Evolutionary conservation across 1,140 invertebrate species (phyloP).

Genomic region (Polypedilum vanderplanki): DNA sequence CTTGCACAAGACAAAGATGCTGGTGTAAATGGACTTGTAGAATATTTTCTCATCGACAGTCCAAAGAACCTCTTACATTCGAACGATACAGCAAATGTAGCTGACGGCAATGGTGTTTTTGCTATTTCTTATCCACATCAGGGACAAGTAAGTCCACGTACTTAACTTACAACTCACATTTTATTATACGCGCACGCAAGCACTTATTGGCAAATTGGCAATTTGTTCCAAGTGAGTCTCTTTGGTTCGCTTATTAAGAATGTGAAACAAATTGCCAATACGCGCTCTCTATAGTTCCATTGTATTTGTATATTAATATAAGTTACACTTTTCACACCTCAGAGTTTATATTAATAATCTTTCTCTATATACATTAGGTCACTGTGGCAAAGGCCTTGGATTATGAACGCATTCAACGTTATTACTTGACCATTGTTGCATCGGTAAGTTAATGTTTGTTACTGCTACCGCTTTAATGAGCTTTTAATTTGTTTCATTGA

Average conservation of each 20-base stretch:
- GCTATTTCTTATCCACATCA: slow-evolving; percentile 82
- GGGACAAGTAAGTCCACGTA: slow-evolving; percentile 52
- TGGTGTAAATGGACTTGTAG: slow-evolving; percentile 77
- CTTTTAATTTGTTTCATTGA: too few species aligned
- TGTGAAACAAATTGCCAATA: slow-evolving; percentile 16
- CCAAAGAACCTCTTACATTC: slow-evolving; percentile 48
- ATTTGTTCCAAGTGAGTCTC: not conserved
- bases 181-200: slow-evolving; percentile 4
- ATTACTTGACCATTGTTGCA: slow-evolving; percentile 81
- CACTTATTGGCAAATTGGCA: slow-evolving; percentile 16
- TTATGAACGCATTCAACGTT: slow-evolving; percentile 81
- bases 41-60: slow-evolving; percentile 65
- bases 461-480: too few species aligned
- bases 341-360: not conserved
- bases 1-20: slow-evolving; percentile 75
- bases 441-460: slow-evolving; percentile 61
- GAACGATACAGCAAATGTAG: slow-evolving; percentile 56
- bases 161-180: not conserved
- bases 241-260: not conserved
- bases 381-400: slow-evolving; percentile 82
- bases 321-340: slow-evolving; percentile 17
- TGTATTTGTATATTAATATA: not conserved
- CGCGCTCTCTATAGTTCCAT: not conserved
- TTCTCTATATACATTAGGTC: slow-evolving; percentile 45
- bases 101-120: slow-evolving; percentile 75